These are phyloP conservation scores for Sinosuthora webbiana DNA, from an alignment of 2,113 vertebrate species.

Conservation along the genomic window DNA sequence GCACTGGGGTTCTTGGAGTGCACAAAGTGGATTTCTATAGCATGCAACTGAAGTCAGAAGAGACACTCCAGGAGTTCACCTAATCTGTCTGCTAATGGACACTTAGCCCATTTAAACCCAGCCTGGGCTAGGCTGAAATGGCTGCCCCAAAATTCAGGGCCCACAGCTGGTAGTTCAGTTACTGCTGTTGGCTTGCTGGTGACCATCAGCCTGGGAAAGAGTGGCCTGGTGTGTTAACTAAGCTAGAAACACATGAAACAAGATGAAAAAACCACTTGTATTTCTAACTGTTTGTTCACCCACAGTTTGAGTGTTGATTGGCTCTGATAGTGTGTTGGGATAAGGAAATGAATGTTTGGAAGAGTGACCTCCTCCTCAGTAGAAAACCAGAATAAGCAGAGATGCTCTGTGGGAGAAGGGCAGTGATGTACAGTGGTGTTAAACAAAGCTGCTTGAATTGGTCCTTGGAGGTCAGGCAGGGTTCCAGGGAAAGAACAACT, in stretches of 20 bases:
- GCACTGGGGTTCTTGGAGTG: slow-evolving; percentile 19
- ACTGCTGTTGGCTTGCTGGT: not conserved
- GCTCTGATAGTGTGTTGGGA: not conserved
- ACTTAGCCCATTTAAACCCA: not conserved
- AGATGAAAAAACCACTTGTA: not conserved
- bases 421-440: not conserved
- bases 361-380: not conserved
- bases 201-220: not conserved
- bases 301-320: not conserved
- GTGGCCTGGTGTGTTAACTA: not conserved
- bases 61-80: not conserved
- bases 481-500: not conserved
- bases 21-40: not conserved
- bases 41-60: not conserved
- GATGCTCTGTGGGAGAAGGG: not conserved
- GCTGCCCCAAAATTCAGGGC: not conserved
- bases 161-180: not conserved
- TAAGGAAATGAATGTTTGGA: not conserved
- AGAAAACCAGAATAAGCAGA: not conserved
- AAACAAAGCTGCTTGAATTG: not conserved
- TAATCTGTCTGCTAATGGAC: slow-evolving; percentile 19
- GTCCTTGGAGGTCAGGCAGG: not conserved
- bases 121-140: not conserved
- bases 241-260: not conserved
- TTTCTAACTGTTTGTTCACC: not conserved